phyloP scores from a whole-genome alignment of 2,113 vertebrate species.

The Elachura formosa region DNA sequence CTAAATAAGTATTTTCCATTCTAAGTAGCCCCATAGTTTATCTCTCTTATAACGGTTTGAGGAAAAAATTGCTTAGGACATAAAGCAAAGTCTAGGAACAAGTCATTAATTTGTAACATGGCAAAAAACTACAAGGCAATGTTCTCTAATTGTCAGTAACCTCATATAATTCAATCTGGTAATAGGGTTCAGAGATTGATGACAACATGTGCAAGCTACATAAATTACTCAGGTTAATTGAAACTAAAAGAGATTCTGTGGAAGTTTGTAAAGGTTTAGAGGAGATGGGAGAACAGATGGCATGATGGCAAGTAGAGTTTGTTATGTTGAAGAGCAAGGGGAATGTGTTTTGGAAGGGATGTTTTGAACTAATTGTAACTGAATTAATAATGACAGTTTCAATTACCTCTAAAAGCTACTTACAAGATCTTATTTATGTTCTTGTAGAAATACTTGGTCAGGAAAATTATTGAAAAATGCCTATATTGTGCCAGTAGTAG shows the following conservation, averaged over 20 bases:
- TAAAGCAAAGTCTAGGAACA: not conserved
- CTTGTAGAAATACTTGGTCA: not conserved
- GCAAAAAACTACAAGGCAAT: not conserved
- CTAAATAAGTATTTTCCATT: too few relatives aligned
- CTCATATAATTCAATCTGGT: slow-evolving; percentile 24
- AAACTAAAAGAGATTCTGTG: slow-evolving; percentile 52
- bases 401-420: not conserved
- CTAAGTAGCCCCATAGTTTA: not conserved
- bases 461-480: not conserved
- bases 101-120: not conserved
- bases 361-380: slow-evolving; percentile 11
- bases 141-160: not conserved
- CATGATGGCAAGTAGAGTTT: not conserved
- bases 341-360: not conserved
- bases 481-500: not conserved
- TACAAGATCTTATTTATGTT: not conserved
- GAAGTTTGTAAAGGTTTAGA: slow-evolving; percentile 41
- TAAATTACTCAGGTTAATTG: slow-evolving; percentile 63
- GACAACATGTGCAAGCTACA: slow-evolving; percentile 28
- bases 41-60: not conserved
- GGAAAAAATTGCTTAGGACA: not conserved
- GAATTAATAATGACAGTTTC: not conserved
- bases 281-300: slow-evolving; percentile 49
- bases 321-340: not conserved
- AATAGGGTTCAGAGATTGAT: slow-evolving; percentile 42